Evolutionary conservation across 2,888 invertebrate genomes (phyloP), one percentile per base, ranked within the genome.

Genomic region (Agrotis exclamationis): DNA sequence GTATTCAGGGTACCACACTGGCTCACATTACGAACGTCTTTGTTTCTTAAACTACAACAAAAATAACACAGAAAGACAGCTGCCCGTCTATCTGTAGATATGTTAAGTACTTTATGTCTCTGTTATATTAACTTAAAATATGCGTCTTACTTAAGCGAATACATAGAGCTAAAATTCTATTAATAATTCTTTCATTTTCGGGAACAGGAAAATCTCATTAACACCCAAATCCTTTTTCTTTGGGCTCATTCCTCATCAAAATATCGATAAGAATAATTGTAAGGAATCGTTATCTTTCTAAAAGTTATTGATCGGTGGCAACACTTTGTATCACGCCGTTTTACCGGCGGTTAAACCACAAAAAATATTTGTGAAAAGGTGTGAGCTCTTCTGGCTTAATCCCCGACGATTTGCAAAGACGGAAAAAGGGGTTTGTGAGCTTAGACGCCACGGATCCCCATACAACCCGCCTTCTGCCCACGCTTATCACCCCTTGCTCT

Each of bases 391-490:
- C 86, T 89, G 88, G 89, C 93, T 92, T 95, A 95, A 95, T 96
- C 95, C 94, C 86, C 90, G 93, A 93, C 95, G 94, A 96, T 96
- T 96, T 95, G 93, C 91, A 91, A 93, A 95, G 93, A 93, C 89
- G 93, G 93, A 93, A 94, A 95, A 95, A 95, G 93, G 94, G 95
- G 95, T 94, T 94, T 89, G 88, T 82, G 83, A 81, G 93, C 92
- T 94, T 93, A 93, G 89, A 89, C 83, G 89, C 86, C 87, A 86
- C 82, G 90, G 90, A 91, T 91, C 91, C 90, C 89, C 88, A 90
- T 88, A 88, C 88, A 87, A 88, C 87, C 92, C 91, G 86, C 90
- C 91, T 90, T 89, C 90, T 89, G 88, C 86, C 88, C 88, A 83
- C 88, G 88, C 91, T 93, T 94, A 93, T 93, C 93, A 89, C 86